phyloP scores from a whole-genome alignment of 2,888 invertebrate genomes.

The Corbicula japonica region DNA sequence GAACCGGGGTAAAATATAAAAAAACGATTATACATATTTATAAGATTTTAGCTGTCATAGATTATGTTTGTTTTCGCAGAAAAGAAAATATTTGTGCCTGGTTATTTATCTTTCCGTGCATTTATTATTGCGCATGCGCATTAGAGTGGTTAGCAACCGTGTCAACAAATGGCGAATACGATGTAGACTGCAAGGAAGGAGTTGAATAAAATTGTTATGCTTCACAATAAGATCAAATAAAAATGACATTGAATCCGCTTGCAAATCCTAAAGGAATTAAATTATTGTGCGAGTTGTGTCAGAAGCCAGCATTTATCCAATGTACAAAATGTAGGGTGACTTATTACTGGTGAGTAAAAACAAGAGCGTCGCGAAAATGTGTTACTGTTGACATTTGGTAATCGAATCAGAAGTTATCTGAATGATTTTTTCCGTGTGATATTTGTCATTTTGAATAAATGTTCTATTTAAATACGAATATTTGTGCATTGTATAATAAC shows the following conservation, averaged over 20 bases:
- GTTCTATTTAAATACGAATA: too few relatives aligned
- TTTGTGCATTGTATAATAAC: too few relatives aligned
- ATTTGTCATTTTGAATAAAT: too few relatives aligned
- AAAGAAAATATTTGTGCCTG: too few relatives aligned
- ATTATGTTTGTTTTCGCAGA: too few relatives aligned
- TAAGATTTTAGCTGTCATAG: too few relatives aligned
- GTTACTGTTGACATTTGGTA: neutral
- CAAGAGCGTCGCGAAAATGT: conserved; percentile 24
- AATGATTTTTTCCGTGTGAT: too few relatives aligned
- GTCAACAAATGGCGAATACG: conserved; percentile 66
- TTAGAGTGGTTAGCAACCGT: conserved; percentile 69
- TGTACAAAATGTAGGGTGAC: conserved; percentile 86
- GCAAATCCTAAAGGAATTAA: conserved; percentile 86
- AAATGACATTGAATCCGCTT: conserved; percentile 86
- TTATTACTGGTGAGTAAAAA: conserved; percentile 85
- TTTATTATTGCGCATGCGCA: conserved; percentile 61
- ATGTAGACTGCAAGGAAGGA: neutral
- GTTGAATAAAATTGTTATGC: neutral
- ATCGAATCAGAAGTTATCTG: too few relatives aligned
- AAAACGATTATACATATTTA: too few relatives aligned
- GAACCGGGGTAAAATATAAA: too few relatives aligned
- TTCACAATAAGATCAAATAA: conserved; percentile 31
- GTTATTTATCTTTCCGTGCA: too few relatives aligned
- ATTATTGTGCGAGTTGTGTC: conserved; percentile 86
- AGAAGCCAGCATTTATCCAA: conserved; percentile 85